phyloP scores from a whole-genome alignment of 2,797 vertebrate genomes.

The Trachurus trachurus region DNA sequence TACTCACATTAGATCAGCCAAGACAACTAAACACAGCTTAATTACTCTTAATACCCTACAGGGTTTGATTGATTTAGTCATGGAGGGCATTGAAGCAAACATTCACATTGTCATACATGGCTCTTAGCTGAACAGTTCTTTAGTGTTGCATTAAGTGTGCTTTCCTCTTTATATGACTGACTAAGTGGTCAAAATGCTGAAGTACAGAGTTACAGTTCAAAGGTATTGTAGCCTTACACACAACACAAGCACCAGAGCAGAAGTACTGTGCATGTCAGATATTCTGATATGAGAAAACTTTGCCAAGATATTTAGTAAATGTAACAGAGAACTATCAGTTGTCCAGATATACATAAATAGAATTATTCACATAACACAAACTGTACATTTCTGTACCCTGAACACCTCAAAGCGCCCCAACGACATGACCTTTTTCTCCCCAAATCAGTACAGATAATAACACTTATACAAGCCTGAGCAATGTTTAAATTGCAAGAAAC shows the following conservation, averaged over 20 bases:
- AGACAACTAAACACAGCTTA: constrained; percentile 8
- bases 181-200: constrained; percentile 4
- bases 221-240: neutral
- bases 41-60: neutral
- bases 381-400: constrained; percentile 62
- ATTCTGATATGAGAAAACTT: constrained; percentile 32
- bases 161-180: constrained; percentile 32
- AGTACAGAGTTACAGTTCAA: neutral
- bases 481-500: constrained; percentile 11
- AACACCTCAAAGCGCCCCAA: constrained; percentile 33
- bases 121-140: constrained; percentile 47
- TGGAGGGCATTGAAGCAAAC: constrained; percentile 64
- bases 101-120: constrained; percentile 73
- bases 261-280: constrained; percentile 6
- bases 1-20: constrained; percentile 22
- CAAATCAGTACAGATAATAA: constrained; percentile 32
- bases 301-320: constrained; percentile 32
- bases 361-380: constrained; percentile 80
- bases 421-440: neutral
- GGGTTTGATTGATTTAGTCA: constrained; percentile 29
- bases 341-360: constrained; percentile 74
- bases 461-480: constrained; percentile 30
- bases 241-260: neutral
- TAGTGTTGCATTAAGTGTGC: constrained; percentile 62
- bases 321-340: constrained; percentile 20